phyloP scores from a whole-genome alignment of 2,888 invertebrate species.

The Catocala sponsa region DNA sequence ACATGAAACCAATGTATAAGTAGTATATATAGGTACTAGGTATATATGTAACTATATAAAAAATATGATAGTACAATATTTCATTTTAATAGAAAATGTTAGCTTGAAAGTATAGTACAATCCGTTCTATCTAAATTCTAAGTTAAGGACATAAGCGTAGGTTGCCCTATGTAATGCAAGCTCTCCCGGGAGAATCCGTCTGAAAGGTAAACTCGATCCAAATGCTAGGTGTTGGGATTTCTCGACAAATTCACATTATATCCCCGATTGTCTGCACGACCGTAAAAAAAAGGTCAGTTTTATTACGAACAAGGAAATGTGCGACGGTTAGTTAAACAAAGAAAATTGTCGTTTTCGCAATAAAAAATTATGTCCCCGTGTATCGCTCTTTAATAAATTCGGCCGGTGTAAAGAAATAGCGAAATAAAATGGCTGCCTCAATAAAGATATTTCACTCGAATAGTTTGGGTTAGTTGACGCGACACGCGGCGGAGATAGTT shows the following conservation, averaged over 20 bases:
- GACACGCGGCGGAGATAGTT: conserved; percentile 39
- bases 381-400: conserved; percentile 62
- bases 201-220: conserved; percentile 77
- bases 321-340: conserved; percentile 79
- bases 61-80: too few relatives aligned
- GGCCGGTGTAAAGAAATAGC: conserved; percentile 45
- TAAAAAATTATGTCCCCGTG: conserved; percentile 69
- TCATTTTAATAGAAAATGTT: too few relatives aligned
- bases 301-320: conserved; percentile 71
- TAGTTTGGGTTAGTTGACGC: conserved; percentile 53
- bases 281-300: conserved; percentile 76
- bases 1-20: too few relatives aligned
- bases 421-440: conserved; percentile 46
- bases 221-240: conserved; percentile 73
- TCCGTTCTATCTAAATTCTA: conserved; percentile 24
- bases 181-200: conserved; percentile 61
- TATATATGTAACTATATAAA: too few relatives aligned
- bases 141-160: conserved; percentile 30
- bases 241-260: conserved; percentile 80
- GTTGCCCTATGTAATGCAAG: conserved; percentile 63
- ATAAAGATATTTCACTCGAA: conserved; percentile 57
- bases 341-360: conserved; percentile 72
- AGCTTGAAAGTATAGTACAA: conserved; percentile 16
- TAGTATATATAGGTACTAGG: too few relatives aligned
- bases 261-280: conserved; percentile 66